Evolutionary conservation across 2,113 vertebrate genomes (phyloP).

Genomic region (Rhodinocichla rosea): DNA sequence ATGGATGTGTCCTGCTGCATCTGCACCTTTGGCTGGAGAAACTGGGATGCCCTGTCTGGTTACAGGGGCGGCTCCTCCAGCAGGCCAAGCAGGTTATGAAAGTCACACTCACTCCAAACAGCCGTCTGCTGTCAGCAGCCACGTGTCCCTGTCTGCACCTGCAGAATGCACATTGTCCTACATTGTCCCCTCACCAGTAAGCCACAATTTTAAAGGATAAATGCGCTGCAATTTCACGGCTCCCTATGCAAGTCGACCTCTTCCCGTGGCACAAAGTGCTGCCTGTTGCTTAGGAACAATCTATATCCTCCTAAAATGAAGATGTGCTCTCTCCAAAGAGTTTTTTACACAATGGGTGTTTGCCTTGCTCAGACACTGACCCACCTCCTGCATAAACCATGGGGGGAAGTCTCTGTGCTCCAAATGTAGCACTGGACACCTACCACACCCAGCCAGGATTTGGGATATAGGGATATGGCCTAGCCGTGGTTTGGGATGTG

Average conservation of each 20-base stretch:
- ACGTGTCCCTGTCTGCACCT: fast-evolving
- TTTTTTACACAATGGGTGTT: not conserved
- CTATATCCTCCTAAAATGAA: not conserved
- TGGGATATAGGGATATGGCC: fast-evolving
- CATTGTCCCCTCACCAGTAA: not conserved
- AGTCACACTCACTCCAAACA: not conserved
- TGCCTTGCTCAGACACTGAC: not conserved
- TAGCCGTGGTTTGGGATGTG: fast-evolving
- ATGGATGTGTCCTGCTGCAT: not conserved
- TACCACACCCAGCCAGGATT: not conserved
- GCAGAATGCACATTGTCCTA: not conserved
- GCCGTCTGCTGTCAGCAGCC: not conserved
- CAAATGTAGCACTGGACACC: fast-evolving
- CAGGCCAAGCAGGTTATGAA: not conserved
- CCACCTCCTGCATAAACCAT: not conserved
- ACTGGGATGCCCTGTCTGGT: not conserved
- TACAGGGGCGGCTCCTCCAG: fast-evolving
- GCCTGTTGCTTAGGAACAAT: conserved; percentile 57
- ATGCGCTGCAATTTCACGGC: not conserved
- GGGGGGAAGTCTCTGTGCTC: not conserved
- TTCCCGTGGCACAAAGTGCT: not conserved
- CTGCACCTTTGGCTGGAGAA: not conserved
- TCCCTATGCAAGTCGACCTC: not conserved
- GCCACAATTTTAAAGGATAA: not conserved
- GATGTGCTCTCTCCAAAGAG: fast-evolving